Base-by-base conservation (phyloP, 2,797 vertebrate species). In the Coregonus sp. region DNA sequence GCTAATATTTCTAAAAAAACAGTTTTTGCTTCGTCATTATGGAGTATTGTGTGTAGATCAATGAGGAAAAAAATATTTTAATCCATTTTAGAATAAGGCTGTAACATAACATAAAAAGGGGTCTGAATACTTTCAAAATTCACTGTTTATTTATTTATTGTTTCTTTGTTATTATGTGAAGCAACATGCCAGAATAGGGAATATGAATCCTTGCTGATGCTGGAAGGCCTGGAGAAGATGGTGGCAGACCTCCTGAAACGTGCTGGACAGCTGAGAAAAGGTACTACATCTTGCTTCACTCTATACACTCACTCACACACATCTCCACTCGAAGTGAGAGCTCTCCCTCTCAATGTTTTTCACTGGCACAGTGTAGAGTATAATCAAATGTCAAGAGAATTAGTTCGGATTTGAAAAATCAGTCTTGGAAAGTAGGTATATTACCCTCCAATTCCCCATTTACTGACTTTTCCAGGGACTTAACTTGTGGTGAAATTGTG, bases 251-350 rank as follows among this genome's bases (percentile, higher is more conserved):
- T 92, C 33, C 80, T 78, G 20, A 61, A 65, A 4, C 61, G 67
- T 72, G 86, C 86, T 66, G 73, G 80, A 47, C 80, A 75, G 75
- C 82, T 84, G n/a, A 93, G 85, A 84, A 80, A 79, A 90, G 92
- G 93, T 94, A 81, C 66, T 73, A 12, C 3, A 63, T 69, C 16
- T 7, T 3, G 16, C 70, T 77, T 81, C 29, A 16, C 11, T 25
- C 20, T 14, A 14, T 18, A 5, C 40, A 50, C 40, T 4, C 20
- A 29, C n/a, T 12, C 40, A 71, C n/a, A 70, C 47, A 25, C 47
- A 31, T 71, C 5, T 71, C n/a, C 25, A 20, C 40, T 77, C 79
- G 75, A 82, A 33, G 31, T 33, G 31, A 33, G 31, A 33, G 31
- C 31, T 33, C 31, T 33, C 31, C 31, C 31, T 52, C 33, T 35